Evolutionary conservation across 2,888 invertebrate genomes (phyloP), one percentile per base, ranked within the genome.

Genomic region (Boloria selene): DNA sequence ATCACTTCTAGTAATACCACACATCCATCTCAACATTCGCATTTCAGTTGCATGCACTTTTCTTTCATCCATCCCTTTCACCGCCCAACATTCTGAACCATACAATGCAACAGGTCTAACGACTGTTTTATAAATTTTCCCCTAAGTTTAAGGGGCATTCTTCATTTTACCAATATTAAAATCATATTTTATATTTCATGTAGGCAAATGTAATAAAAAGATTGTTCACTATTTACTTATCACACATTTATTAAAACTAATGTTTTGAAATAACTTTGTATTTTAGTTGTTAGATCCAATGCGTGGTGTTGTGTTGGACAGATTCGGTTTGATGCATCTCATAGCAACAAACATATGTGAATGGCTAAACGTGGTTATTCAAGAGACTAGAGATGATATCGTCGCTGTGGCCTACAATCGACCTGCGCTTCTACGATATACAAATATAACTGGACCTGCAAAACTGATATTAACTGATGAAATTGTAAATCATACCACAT

Each of bases 291-390:
- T 92, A 58, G 86, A 90, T 67, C 90, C 90, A 13, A 90, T 92
- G 90, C 81, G 90, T 68, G 92, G 91, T 13, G 86, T 91, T 4
- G 90, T 92, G 0, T 73, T 92, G 4, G 90, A 91, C n/a, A 94
- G 97, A 74, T 97, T 98, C 75, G 98, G 98, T 0, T 92, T 98
- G 14, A 98, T 98, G 98, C 98, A 98, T 82, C 94, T 97, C 93
- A 95, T 98, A 70, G 98, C 97, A 1, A 97, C 98, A 14, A 98
- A 98, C 82, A 90, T 98, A 13, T 98, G 98, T 86, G 97, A 98
- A 77, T 98, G 98, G 98, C 88, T 98, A 6, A 95, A 96, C 81
- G 96, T 97, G 1, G 93, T 98, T 31, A 95, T 97, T 14, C 96
- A 96, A 81, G 97, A 98, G 82, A 97, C 97, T 2, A 95, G 96